A percentile compares a stretch with the other conserved stretches of the same genome.
Conservation (phyloP, 2,797 vertebrate genomes). For the Peromyscus melanophrys region DNA sequence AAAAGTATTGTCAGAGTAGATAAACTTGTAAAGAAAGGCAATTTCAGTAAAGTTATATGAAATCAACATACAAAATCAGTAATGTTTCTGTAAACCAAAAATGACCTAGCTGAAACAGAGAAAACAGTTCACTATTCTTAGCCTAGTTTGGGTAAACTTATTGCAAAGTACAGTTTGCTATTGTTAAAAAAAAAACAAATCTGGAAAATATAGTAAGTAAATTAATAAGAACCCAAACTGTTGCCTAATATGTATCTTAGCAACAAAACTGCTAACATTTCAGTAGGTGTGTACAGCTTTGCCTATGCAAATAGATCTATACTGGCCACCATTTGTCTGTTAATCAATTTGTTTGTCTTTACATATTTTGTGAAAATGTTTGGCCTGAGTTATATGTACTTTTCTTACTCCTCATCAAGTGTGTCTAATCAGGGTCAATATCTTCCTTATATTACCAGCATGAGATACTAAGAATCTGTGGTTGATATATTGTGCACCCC, state of each 20-base stretch:
- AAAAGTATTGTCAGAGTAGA: not conserved
- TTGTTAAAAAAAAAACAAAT: not conserved
- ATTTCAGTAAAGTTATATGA: not conserved
- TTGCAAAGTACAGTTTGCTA: not conserved
- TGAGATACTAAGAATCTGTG: not conserved
- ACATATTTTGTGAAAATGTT: constrained; percentile 49
- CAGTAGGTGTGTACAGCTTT: not conserved
- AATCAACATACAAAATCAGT: not conserved
- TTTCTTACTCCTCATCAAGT: constrained; percentile 61
- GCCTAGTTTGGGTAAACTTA: not conserved
- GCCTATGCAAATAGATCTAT: not conserved
- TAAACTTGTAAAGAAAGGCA: not conserved
- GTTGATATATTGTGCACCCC: too few species aligned
- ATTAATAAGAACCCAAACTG: constrained; percentile 26
- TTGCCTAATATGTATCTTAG: not conserved
- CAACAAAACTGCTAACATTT: constrained; percentile 4
- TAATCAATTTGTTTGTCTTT: constrained; percentile 41
- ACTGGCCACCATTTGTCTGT: constrained; percentile 40
- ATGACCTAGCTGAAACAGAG: not conserved
- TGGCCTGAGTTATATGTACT: constrained; percentile 56
- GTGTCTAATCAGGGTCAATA: constrained; percentile 25
- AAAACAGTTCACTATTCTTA: not conserved
- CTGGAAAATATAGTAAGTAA: not conserved
- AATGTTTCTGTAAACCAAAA: not conserved
- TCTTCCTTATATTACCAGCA: constrained; percentile 35